Evolutionary conservation across 92 coral and sea anemone species (phyloP).

Genomic region (Zoanthus sociatus): DNA sequence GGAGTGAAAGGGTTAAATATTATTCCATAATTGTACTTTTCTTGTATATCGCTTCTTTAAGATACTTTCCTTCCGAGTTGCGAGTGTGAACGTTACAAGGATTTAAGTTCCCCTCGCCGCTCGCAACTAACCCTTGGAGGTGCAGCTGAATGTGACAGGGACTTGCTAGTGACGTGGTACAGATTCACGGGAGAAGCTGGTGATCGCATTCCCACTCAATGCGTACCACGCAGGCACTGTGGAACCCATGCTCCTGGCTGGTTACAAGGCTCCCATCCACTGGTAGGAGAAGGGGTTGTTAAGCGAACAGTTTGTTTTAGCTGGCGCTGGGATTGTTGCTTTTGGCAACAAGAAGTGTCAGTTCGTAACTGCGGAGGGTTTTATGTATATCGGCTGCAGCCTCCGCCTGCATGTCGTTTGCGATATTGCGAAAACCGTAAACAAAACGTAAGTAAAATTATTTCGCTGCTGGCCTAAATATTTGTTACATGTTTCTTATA

Average conservation of each 20-base stretch:
- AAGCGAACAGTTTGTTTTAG: constrained; percentile 63
- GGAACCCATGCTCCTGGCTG: constrained; percentile 77
- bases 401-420: constrained; percentile 52
- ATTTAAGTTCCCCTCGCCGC: constrained; percentile 8
- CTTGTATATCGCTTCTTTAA: neutral
- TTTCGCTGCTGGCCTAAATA: no score
- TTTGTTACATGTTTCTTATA: no score
- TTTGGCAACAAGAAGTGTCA: constrained; percentile 22
- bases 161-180: constrained; percentile 54
- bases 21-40: neutral
- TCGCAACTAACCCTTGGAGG: constrained; percentile 14
- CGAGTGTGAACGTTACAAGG: constrained; percentile 15
- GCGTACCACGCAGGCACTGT: constrained; percentile 53
- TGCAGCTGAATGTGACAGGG: constrained; percentile 42
- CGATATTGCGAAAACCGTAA: constrained; percentile 49
- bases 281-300: constrained; percentile 54
- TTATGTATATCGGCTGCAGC: constrained; percentile 45
- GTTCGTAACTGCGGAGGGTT: constrained; percentile 70
- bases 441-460: neutral
- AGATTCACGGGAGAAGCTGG: constrained; percentile 67
- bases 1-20: no score
- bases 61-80: neutral
- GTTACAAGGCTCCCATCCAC: constrained; percentile 63
- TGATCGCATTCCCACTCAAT: constrained; percentile 54
- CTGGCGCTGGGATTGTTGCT: constrained; percentile 61